phyloP scores from a whole-genome alignment of 2,797 vertebrate species.

The Hipposideros larvatus region DNA sequence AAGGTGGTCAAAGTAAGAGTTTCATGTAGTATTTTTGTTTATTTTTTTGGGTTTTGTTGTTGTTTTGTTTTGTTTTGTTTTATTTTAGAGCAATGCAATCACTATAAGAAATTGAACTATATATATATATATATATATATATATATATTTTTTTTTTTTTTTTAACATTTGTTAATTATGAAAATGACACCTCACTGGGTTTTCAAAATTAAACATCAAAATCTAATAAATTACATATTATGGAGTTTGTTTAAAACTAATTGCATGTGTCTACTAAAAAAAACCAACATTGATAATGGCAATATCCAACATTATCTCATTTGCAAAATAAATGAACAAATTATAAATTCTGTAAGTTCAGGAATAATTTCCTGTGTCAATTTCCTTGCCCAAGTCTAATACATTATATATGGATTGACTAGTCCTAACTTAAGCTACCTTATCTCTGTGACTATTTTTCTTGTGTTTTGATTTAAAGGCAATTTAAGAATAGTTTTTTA shows the following conservation, averaged over 20 bases:
- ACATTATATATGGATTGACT: background rate
- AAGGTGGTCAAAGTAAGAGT: background rate
- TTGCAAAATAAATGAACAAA: background rate
- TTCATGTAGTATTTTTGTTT: background rate
- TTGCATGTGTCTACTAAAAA: background rate
- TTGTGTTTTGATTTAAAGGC: background rate
- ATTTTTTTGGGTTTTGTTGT: background rate
- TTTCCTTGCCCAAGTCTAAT: background rate
- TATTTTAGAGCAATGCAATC: background rate
- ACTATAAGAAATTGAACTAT: background rate
- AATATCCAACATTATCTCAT: background rate
- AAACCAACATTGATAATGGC: background rate
- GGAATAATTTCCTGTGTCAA: background rate
- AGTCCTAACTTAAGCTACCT: background rate
- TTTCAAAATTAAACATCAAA: background rate
- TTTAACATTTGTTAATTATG: background rate
- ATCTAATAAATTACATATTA: background rate
- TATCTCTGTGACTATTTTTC: background rate
- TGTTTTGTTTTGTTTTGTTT: too few relatives aligned
- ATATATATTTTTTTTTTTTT: too few relatives aligned
- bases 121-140: background rate
- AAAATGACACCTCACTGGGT: background rate
- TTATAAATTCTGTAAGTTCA: background rate
- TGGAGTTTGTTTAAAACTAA: background rate
- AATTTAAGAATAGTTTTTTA: background rate